Evolutionary conservation across 1,140 invertebrate genomes (phyloP).

Genomic region (Hypsibius dujardini): DNA sequence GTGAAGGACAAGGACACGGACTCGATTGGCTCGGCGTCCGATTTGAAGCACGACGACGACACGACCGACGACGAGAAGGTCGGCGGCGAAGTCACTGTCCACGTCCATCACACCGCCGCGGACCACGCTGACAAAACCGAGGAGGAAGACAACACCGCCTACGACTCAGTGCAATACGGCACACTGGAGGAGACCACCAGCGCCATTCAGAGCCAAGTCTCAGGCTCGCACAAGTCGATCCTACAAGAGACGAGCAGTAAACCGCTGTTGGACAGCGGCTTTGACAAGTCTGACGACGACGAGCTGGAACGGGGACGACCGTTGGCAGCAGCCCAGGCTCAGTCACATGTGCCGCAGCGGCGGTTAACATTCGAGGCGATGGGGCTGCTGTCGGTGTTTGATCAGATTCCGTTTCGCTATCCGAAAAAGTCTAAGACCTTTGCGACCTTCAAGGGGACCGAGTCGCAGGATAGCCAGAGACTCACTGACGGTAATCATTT

Average conservation of each 20-base stretch:
- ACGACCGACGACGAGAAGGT: conserved; percentile 1
- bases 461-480: too few species aligned
- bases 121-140: neutral
- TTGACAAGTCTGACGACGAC: conserved; percentile 12
- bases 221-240: neutral
- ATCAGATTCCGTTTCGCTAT: conserved; percentile 11
- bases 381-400: conserved; percentile 13
- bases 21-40: neutral
- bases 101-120: neutral
- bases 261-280: neutral
- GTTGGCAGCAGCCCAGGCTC: neutral
- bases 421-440: neutral
- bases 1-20: neutral
- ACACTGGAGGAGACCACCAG: conserved; percentile 12
- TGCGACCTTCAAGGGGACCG: too few species aligned
- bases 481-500: too few species aligned
- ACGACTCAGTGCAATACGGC: neutral
- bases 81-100: neutral
- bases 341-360: neutral
- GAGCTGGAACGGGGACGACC: neutral
- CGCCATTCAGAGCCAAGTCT: neutral
- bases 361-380: neutral
- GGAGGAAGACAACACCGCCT: neutral
- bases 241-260: neutral
- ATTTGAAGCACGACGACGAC: conserved; percentile 15